phyloP scores from a whole-genome alignment of 2,113 vertebrate species.

The Saguinus imperator region DNA sequence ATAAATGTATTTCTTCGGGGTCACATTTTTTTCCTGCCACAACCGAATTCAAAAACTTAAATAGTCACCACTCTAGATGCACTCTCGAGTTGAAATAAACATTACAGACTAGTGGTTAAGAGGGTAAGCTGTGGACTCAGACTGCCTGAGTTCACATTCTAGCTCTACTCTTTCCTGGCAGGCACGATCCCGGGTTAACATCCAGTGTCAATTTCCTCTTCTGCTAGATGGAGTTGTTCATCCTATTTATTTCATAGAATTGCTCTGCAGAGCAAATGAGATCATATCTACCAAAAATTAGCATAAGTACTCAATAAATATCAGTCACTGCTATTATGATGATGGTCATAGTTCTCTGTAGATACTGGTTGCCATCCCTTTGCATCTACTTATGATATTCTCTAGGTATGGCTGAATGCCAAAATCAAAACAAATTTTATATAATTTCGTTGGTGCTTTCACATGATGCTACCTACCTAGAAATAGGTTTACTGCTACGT shows the following conservation, averaged over 20 bases:
- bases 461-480: background rate
- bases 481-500: background rate
- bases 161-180: background rate
- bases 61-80: background rate
- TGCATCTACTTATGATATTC: background rate
- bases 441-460: background rate
- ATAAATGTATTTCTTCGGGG: background rate
- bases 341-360: background rate
- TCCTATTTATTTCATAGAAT: background rate
- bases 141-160: background rate
- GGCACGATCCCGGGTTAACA: background rate
- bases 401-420: conserved; percentile 11
- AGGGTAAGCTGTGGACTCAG: background rate
- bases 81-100: background rate
- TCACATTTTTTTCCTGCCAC: background rate
- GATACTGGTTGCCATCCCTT: background rate
- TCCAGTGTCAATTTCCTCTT: background rate
- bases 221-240: background rate
- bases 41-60: background rate
- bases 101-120: background rate
- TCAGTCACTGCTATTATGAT: background rate
- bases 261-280: background rate
- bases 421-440: background rate
- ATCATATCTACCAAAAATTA: background rate
- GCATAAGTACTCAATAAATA: background rate